These are phyloP conservation scores for Oncorhynchus clarkii DNA, from an alignment of 2,113 vertebrate genomes.

Conservation along the genomic window DNA sequence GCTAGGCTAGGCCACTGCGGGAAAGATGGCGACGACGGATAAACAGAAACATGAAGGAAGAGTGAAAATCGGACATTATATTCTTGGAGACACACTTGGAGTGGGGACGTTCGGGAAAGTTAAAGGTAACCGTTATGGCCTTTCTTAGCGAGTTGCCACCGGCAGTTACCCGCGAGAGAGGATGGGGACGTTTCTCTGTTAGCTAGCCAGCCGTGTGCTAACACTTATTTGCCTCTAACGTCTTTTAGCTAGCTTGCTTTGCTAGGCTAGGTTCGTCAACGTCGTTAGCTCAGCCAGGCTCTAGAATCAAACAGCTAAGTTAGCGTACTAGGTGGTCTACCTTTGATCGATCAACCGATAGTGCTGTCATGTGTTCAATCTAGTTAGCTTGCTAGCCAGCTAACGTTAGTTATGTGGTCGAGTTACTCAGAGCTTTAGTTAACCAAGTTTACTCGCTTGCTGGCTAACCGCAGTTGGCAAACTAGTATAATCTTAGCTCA, in stretches of 20 bases:
- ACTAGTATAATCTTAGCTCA: no score
- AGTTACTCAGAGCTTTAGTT: no score
- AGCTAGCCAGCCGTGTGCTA: background rate
- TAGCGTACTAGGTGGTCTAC: background rate
- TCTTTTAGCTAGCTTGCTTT: no score
- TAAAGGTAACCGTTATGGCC: conserved; percentile 78
- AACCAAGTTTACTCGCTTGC: no score
- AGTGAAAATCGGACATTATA: conserved; percentile 96
- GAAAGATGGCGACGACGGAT: conserved; percentile 90
- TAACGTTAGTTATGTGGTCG: no score
- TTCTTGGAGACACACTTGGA: conserved; percentile 92
- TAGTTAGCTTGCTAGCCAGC: no score
- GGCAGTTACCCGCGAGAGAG: background rate
- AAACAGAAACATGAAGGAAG: conserved; percentile 95
- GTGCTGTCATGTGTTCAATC: no score
- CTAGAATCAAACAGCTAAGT: no score
- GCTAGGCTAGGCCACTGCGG: conserved; percentile 77
- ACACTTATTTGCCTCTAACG: conserved; percentile 46
- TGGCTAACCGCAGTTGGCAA: no score
- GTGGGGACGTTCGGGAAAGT: conserved; percentile 98
- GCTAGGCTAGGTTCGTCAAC: no score
- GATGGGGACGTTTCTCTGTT: background rate
- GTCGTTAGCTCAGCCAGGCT: background rate
- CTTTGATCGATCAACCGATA: background rate
- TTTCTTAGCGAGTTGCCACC: background rate